These are phyloP conservation scores for Leucophenga montana DNA, from an alignment of 2,888 invertebrate genomes.

Conservation along the genomic window DNA sequence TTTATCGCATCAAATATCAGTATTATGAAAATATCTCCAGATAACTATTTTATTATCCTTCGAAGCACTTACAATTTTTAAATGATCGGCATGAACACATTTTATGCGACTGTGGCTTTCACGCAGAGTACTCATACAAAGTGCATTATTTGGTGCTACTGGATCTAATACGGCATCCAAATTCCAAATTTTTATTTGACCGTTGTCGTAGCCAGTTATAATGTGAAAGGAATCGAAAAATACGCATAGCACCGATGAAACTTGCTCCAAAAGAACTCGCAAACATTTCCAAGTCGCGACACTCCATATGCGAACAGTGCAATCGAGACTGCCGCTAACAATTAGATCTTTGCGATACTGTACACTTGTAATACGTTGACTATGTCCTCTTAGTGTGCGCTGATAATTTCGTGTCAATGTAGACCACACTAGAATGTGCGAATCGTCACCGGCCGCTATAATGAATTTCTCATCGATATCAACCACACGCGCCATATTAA, in stretches of 20 bases:
- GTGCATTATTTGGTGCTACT: slow-evolving; percentile 91
- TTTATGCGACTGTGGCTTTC: too few relatives aligned
- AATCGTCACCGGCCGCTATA: slow-evolving; percentile 98
- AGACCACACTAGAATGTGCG: slow-evolving; percentile 99
- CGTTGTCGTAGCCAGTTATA: slow-evolving; percentile 99
- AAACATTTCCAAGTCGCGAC: slow-evolving; percentile 80
- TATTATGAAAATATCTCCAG: too few relatives aligned
- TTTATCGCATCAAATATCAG: too few relatives aligned
- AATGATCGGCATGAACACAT: too few relatives aligned
- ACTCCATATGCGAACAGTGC: slow-evolving; percentile 75
- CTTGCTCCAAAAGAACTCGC: slow-evolving; percentile 97
- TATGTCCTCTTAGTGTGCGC: slow-evolving; percentile 97
- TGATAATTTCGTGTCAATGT: slow-evolving; percentile 99
- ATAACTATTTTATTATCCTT: too few relatives aligned
- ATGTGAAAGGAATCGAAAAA: slow-evolving; percentile 98
- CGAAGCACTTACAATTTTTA: too few relatives aligned
- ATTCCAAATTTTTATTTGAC: slow-evolving; percentile 99
- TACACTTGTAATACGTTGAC: slow-evolving; percentile 98
- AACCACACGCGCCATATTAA: slow-evolving; percentile 99
- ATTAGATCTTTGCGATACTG: slow-evolving; percentile 98
- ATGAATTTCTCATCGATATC: slow-evolving; percentile 99
- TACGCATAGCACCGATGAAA: slow-evolving; percentile 99
- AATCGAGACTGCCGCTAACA: slow-evolving; percentile 97
- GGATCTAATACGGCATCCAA: slow-evolving; percentile 98
- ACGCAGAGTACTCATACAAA: slow-evolving; percentile 92